Base-by-base conservation (phyloP, 2,888 invertebrate species). In the Pasiphila rectangulata region DNA sequence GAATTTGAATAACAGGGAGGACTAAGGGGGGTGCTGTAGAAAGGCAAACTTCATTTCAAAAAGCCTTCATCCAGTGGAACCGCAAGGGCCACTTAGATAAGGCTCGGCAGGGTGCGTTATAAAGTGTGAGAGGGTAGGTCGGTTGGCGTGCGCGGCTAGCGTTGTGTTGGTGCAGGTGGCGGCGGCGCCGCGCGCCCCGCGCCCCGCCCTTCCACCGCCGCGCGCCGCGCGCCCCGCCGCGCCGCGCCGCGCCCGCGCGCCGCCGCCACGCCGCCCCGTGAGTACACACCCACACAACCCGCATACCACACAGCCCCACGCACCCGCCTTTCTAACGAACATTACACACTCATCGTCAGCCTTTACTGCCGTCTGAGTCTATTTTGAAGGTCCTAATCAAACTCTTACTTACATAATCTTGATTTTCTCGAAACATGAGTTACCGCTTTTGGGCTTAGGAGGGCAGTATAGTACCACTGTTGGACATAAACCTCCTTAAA, bases 171-270 rank as follows among this genome's bases (percentile, higher is more conserved):
- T 67, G 82, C 83, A 81, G 84, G 78, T 81, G 79, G 86, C 79
- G 89, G 78, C 78, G 84, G 73, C 83, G 85, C 67, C 82, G 86
- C 67, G 67, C 81, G 64, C 82, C 90, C 44, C 85, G 90, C 61
- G 82, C 88, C 58, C 91, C 91, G 94, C 83, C 89, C 90, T 78
- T 88, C 83, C 84, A 82, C 79, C 85, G 82, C 64, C 80, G 79
- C 70, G 55, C 92, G 93, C 63, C 90, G 90, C 57, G 63, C 80
- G 71, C 83, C 91, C 92, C 75, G 57, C 92, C 75, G 57, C 89
- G 89, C 57, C 30, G 41, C 89, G 39, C 43, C 45, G 88, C 93
- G 72, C 67, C 77, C 81, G 39, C 72, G 79, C 91, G 25, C 92
- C 34, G 91, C 73, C 35, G 91, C 73, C 80, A 70, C 83, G 90